These are phyloP conservation scores for Colaptes auratus DNA, from an alignment of 2,113 vertebrate species.

Conservation along the genomic window DNA sequence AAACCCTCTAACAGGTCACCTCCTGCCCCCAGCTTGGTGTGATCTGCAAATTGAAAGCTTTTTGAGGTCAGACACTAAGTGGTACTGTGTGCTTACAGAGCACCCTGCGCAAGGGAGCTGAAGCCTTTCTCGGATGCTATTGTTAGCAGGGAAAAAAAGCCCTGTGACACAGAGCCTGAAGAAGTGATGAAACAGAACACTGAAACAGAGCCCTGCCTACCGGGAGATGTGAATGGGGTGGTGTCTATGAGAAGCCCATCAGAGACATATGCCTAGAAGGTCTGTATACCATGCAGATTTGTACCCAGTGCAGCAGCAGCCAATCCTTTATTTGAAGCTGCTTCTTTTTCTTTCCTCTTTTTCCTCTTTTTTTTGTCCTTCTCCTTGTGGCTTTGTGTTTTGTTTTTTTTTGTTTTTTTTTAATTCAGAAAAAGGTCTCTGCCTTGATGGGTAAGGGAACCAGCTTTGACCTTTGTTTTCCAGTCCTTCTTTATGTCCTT, in stretches of 20 bases:
- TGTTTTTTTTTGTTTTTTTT: too few species aligned
- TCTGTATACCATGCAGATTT: not conserved
- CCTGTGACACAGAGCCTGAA: not conserved
- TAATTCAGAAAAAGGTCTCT: not conserved
- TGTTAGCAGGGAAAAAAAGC: not conserved
- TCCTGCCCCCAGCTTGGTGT: too few species aligned
- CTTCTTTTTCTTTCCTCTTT: not conserved
- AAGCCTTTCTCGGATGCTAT: not conserved
- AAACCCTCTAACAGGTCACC: too few species aligned
- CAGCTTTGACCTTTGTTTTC: not conserved
- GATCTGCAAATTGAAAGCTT: not conserved
- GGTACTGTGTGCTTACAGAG: not conserved
- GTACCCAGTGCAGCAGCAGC: not conserved
- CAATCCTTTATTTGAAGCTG: not conserved
- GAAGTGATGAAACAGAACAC: not conserved
- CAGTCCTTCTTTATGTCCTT: accelerated
- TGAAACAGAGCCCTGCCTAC: not conserved
- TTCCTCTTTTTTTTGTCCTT: not conserved
- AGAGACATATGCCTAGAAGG: not conserved
- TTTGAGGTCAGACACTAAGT: not conserved
- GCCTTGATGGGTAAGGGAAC: not conserved
- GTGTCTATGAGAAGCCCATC: not conserved
- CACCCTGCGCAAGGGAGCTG: not conserved
- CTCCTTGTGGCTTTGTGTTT: accelerated
- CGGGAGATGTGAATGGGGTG: not conserved